These are phyloP conservation scores for Melitaea athalia DNA, from an alignment of 2,888 invertebrate genomes.

Conservation along the genomic window DNA sequence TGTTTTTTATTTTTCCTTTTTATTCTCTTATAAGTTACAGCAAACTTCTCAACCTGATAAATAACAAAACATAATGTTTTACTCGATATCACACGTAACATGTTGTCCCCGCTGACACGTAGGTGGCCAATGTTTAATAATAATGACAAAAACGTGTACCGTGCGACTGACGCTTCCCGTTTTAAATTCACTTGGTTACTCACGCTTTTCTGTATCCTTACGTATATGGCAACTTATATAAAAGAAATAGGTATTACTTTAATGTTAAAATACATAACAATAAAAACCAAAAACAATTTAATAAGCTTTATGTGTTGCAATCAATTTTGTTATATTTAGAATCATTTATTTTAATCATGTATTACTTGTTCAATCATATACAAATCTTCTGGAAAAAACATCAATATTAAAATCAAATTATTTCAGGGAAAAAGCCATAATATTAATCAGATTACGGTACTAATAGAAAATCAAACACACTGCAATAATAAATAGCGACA, in stretches of 20 bases:
- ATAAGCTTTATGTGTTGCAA: background rate
- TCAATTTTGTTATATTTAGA: background rate
- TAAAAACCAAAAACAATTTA: no score
- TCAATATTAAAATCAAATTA: background rate
- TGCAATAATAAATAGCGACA: constrained; percentile 27
- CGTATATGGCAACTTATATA: background rate
- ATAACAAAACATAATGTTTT: background rate
- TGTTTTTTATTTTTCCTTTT: no score
- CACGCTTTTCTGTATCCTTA: background rate
- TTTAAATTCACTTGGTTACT: background rate
- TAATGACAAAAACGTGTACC: constrained; percentile 12
- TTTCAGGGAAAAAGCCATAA: background rate
- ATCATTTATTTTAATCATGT: background rate
- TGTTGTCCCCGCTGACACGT: constrained; percentile 1
- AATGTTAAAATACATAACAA: no score
- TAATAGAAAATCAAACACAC: constrained; percentile 28
- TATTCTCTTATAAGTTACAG: no score
- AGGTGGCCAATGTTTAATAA: constrained; percentile 8
- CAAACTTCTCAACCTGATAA: no score
- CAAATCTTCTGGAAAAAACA: background rate
- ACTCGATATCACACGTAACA: background rate
- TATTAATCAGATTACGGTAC: constrained; percentile 7
- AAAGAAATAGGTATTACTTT: no score
- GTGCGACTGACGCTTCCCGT: background rate
- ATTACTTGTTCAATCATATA: background rate